phyloP scores from a whole-genome alignment of 2,888 invertebrate species.

The Camponotus fellah region DNA sequence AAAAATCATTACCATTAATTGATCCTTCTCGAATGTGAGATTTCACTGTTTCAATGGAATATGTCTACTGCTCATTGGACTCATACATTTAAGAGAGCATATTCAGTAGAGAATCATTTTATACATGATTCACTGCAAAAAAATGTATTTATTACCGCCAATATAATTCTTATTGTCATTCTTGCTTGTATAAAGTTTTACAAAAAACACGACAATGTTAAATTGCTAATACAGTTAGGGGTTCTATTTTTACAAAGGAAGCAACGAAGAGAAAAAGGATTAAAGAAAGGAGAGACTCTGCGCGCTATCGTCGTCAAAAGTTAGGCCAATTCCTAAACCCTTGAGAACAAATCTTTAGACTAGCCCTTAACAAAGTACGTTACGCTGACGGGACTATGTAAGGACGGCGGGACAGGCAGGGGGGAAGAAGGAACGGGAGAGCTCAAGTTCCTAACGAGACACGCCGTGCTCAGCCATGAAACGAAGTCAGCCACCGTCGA shows the following conservation, averaged over 20 bases:
- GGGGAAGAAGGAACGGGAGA: constrained; percentile 60
- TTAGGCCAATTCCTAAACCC: constrained; percentile 76
- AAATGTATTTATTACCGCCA: neutral
- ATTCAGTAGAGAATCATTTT: neutral
- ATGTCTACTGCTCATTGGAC: no score
- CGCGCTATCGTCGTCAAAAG: constrained; percentile 76
- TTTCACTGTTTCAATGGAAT: no score
- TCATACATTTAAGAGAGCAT: neutral
- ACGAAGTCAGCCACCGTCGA: constrained; percentile 79
- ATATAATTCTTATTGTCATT: neutral
- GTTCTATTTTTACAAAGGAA: neutral
- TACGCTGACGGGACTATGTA: constrained; percentile 59
- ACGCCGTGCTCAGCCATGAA: constrained; percentile 79
- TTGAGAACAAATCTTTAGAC: constrained; percentile 68
- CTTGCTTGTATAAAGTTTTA: neutral
- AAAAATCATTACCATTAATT: neutral
- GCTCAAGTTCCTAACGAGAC: constrained; percentile 83
- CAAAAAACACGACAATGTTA: neutral
- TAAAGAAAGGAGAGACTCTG: neutral
- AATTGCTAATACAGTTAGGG: neutral
- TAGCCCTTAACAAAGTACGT: constrained; percentile 69
- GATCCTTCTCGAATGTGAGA: neutral
- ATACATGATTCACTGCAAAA: neutral
- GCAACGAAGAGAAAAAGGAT: neutral
- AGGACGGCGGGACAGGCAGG: constrained; percentile 53